phyloP scores from a whole-genome alignment of 30 jellyfish, hydroid and myxozoan species.

The Catostylus mosaicus region DNA sequence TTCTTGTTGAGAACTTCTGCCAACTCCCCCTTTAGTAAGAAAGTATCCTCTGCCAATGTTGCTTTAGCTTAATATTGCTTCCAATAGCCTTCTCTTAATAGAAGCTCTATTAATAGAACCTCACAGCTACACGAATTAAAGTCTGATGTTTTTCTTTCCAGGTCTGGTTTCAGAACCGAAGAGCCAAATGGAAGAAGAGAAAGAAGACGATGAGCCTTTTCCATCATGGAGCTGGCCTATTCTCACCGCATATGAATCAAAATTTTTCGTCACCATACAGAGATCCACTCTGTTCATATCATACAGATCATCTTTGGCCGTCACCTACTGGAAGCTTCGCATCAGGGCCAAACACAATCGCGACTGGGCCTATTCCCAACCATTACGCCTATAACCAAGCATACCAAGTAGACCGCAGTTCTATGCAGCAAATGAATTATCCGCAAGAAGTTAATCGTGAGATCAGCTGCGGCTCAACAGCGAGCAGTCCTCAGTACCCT shows the following conservation, averaged over 20 bases:
- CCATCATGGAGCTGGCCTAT: conserved; percentile 90
- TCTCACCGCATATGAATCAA: conserved; percentile 92
- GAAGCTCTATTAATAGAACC: no score
- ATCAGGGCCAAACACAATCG: conserved; percentile 54
- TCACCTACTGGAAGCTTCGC: conserved; percentile 81
- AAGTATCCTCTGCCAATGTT: no score
- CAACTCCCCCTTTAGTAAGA: no score
- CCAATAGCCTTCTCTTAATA: no score
- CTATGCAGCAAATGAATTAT: conserved; percentile 70
- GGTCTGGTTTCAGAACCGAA: conserved; percentile 99
- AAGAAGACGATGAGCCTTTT: conserved; percentile 95
- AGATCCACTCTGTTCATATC: conserved; percentile 88
- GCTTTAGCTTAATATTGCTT: no score
- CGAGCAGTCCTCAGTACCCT: conserved; percentile 73
- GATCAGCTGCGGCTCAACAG: conserved; percentile 63
- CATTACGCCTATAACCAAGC: conserved; percentile 82
- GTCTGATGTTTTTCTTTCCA: conserved; percentile 30
- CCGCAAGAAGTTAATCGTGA: conserved; percentile 78
- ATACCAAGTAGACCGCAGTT: conserved; percentile 77
- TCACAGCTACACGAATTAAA: no score
- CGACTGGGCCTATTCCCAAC: conserved; percentile 61
- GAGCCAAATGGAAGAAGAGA: conserved; percentile 99
- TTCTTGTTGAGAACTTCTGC: no score
- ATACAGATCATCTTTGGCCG: conserved; percentile 91
- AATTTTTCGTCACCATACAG: conserved; percentile 76